phyloP scores from a whole-genome alignment of 1,140 invertebrate species.

The Ceratina japonica region DNA sequence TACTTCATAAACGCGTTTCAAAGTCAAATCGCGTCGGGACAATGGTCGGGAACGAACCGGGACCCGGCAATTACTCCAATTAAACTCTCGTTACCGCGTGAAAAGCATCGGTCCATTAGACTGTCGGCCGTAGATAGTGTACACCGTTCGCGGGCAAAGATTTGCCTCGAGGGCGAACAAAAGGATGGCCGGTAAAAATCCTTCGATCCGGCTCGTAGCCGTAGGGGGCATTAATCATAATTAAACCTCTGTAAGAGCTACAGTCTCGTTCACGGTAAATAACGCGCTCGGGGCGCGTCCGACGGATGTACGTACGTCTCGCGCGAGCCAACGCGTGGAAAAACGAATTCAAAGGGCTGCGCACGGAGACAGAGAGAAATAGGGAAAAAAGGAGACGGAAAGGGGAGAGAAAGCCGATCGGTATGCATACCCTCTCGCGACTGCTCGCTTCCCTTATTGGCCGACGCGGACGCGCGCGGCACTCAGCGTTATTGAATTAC shows the following conservation, averaged over 20 bases:
- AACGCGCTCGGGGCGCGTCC: background rate
- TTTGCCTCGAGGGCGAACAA: constrained; percentile 1
- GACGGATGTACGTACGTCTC: background rate
- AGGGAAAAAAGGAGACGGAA: background rate
- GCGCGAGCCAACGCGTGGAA: background rate
- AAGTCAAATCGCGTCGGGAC: background rate
- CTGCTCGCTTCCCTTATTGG: constrained; percentile 41
- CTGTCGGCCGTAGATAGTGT: background rate
- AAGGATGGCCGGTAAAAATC: background rate
- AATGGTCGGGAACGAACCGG: background rate
- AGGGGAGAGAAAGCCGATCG: background rate
- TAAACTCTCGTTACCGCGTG: background rate
- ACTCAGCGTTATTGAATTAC: constrained; percentile 42
- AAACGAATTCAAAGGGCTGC: background rate
- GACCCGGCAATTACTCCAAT: constrained; percentile 11
- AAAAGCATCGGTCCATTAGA: constrained; percentile 28
- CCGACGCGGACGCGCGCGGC: constrained; percentile 16
- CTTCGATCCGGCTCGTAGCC: constrained; percentile 1
- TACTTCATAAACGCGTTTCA: background rate
- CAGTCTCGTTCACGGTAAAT: constrained; percentile 1
- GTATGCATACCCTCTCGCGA: constrained; percentile 17
- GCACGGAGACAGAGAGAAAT: background rate
- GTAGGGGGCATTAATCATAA: constrained; percentile 20
- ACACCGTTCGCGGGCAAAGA: background rate
- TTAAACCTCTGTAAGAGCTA: background rate